Base-by-base conservation (phyloP, 2,113 vertebrate species). In the Chrysemys picta region DNA sequence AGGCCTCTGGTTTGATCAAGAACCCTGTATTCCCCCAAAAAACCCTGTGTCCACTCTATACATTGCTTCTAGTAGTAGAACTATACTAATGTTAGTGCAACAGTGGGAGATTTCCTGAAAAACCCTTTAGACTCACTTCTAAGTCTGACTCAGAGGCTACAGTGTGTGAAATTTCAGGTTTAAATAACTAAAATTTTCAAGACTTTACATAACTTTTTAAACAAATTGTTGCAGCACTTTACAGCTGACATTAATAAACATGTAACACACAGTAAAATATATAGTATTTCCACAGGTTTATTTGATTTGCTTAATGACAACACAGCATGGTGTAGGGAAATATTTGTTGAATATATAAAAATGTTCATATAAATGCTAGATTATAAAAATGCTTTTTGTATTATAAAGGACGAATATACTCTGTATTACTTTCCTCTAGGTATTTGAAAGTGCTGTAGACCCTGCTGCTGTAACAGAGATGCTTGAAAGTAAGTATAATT, bases 401-500 rank as follows among this genome's bases (percentile, higher is more conserved):
- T n/a, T 89, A 35, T 3, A 88, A 82, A 16, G 0, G 93, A 82
- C 80, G 88, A 89, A 35, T 89, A 80, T 88, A 38, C 54, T 76
- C 76, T 49, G n/a, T 81, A n/a, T 25, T 59, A 10, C 49, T 89
- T 83, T 87, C 59, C n/a, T 95, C 35, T 89, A 99, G 98, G 92
- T 99, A 42, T 99, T 99, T 97, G 96, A 98, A 93, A 96, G 96
- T 85, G 98, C 98, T 80, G 59, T 97, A 19, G 98, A 98, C 87
- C 98, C 99, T 84, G 98, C 98, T 94, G 97, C 97, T 91, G 98
- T 99, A 35, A 98, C 95, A 86, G 97, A 99, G 25, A 96, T 98
- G 96, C 97, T 99, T 47, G 98, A 98, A 98, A 98, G 98, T 99
- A 98, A 88, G 97, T 97, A 87, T 47, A 89, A 69, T 84, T 38